Percentiles rank a stretch among this genome's conserved stretches.
phyloP scores from a whole-genome alignment of 2,113 vertebrate genomes.

The Tragelaphus imberbis region DNA sequence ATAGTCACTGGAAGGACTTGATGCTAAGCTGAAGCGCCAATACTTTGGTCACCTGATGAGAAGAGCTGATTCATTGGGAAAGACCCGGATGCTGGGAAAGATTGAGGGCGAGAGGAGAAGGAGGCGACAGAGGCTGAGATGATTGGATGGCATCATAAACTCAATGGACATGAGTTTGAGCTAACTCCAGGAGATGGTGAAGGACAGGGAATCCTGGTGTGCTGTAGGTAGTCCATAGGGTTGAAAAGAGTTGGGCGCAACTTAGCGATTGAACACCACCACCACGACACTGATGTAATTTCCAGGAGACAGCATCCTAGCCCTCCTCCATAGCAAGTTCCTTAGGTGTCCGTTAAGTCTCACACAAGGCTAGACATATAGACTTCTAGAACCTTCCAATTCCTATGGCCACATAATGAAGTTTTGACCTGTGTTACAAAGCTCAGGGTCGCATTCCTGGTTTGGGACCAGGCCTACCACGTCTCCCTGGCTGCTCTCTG shows the following conservation, averaged over 20 bases:
- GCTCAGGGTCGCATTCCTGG: neutral
- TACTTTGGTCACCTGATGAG: neutral
- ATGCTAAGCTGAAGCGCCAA: neutral
- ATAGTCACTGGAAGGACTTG: neutral
- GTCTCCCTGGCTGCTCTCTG: neutral
- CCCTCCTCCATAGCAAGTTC: neutral
- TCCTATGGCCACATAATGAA: neutral
- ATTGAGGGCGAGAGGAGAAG: neutral
- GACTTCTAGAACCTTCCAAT: neutral
- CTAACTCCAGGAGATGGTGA: neutral
- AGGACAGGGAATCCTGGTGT: neutral
- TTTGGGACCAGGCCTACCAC: neutral
- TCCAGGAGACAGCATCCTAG: rapidly evolving
- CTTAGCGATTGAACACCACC: rapidly evolving
- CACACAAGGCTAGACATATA: neutral
- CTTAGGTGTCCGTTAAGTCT: neutral
- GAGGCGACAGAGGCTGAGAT: neutral
- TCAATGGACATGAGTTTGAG: neutral
- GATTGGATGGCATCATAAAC: neutral
- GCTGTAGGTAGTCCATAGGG: neutral
- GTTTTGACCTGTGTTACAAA: neutral
- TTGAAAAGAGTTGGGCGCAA: neutral
- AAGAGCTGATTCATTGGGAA: neutral
- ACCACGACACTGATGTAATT: neutral
- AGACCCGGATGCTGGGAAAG: neutral